Evolutionary conservation across 1,140 invertebrate genomes (phyloP), one percentile per base, ranked within the genome.

Genomic region (Drosophila tani): DNA sequence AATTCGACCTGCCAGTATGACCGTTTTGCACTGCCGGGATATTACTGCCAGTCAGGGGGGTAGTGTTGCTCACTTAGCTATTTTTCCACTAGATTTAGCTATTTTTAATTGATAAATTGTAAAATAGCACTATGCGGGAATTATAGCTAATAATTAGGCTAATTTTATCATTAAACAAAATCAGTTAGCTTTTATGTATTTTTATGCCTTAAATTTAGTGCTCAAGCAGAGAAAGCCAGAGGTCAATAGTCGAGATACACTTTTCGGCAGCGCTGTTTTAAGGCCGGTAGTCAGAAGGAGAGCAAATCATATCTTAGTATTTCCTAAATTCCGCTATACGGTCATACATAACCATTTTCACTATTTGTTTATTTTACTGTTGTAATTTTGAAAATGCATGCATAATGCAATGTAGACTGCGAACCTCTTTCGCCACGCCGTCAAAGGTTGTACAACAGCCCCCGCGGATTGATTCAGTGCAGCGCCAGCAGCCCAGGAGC

Each of bases 311-410:
- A 29, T 43, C 2, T 11, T 11, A 1, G 45, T 3, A 50, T 68
- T 68, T 49, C 12, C 8, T 1, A 32, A 11, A 24, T 12, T 21
- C 12, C 46, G 5, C 2, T 3, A 24, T 15, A 38, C 68, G 41
- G 68, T 69, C 68, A 27, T 19, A 55, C 32, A 24, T 56, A n/a
- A 32, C 7, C n/a, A 45, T 19, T 43, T 71, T 59, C 24, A 8
- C 40, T 50, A 70, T 71, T 59, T 73, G 67, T 73, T 73, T 73
- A 43, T 71, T 71, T 59, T 35, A 73, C 45, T 49, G 51, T 59
- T 59, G 27, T 11, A 73, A 21, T 50, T 71, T 59, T n/a, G 29
- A 50, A 59, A 15, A 43, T 59, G 38, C 24, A 50, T 35, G 32
- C 66, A 70, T 70, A 58, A 71, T 70, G 67, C 67, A 38, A 47